These are phyloP conservation scores for Luperina nickerlii DNA, from an alignment of 2,888 invertebrate genomes.

Conservation along the genomic window DNA sequence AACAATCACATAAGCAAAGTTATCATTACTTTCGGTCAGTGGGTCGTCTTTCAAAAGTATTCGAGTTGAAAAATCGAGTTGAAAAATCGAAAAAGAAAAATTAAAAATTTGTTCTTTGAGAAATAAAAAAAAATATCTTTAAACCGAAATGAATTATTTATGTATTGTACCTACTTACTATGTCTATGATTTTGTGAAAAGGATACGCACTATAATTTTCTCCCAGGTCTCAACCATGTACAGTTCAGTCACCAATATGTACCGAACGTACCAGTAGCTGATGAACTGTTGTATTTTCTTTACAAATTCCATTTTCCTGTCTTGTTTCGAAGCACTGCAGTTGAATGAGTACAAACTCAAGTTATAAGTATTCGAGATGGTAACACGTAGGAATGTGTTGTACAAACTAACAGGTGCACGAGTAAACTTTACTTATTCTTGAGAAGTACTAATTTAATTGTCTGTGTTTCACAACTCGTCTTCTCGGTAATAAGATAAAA, in stretches of 20 bases:
- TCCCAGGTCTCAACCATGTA: conserved; percentile 93
- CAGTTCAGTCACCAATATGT: conserved; percentile 90
- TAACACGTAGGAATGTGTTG: background rate
- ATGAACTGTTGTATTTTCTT: conserved; percentile 85
- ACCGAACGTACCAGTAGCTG: conserved; percentile 91
- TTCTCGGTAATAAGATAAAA: conserved; percentile 12
- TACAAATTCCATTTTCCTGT: conserved; percentile 71
- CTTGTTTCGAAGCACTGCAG: conserved; percentile 11
- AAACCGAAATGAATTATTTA: background rate
- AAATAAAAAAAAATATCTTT: too few species aligned
- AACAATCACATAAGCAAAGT: background rate
- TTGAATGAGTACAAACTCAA: background rate
- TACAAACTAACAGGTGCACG: conserved; percentile 9
- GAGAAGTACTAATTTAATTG: conserved; percentile 20
- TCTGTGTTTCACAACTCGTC: conserved; percentile 14
- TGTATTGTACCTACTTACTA: background rate
- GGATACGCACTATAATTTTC: conserved; percentile 91
- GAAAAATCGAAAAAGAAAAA: too few species aligned
- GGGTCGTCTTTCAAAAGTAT: background rate
- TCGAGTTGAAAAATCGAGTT: background rate
- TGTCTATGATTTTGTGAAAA: conserved; percentile 78
- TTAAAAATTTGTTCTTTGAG: too few species aligned
- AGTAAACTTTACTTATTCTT: conserved; percentile 28
- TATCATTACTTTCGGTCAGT: background rate
- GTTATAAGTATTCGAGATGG: background rate